Evolutionary conservation across 2,113 vertebrate species (phyloP), one percentile per base, ranked within the genome.

Genomic region (Perccottus glenii): DNA sequence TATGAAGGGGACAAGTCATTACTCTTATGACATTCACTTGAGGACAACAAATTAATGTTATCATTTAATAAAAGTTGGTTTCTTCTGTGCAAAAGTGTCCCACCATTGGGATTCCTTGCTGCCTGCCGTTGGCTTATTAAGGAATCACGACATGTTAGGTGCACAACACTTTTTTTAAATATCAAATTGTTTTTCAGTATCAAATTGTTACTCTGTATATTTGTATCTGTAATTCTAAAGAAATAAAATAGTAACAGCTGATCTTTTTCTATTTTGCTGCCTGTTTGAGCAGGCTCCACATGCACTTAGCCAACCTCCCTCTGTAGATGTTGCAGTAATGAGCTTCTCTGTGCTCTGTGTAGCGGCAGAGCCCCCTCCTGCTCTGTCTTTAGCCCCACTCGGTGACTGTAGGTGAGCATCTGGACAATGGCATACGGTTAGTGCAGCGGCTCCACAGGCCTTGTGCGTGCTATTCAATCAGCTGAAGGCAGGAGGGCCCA

Each of bases 331-430:
- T 4, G 64, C 63, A 77, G 81, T 79, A 81, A 47, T 45, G n/a
- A 47, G 64, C 75, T 78, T 78, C 73, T 64, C 6, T 65, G 64
- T 14, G n/a, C 27, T 35, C 67, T 36, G 33, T 14, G 2, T 8
- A 45, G 46, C 47, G 67, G 71, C 70, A 35, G 65, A 19, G 2
- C 69, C 74, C 63, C 70, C 78, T 62, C 67, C 58, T 49, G 50
- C 58, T 46, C 72, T 66, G 67, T 36, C 73, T 64, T 68, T 56
- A 51, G 70, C 71, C 78, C 50, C 65, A 35, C 67, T 73, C 6
- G 10, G 51, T 35, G 82, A 85, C 86, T 90, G 86, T 74, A 87
- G 87, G 84, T 85, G 84, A 91, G 86, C 89, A 86, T 92, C 86
- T 84, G 88, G 84, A 89, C 85, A 86, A 88, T 86, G 70, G 87